Base-by-base conservation (phyloP, 2,888 invertebrate genomes). In the Zonitis immaculata region DNA sequence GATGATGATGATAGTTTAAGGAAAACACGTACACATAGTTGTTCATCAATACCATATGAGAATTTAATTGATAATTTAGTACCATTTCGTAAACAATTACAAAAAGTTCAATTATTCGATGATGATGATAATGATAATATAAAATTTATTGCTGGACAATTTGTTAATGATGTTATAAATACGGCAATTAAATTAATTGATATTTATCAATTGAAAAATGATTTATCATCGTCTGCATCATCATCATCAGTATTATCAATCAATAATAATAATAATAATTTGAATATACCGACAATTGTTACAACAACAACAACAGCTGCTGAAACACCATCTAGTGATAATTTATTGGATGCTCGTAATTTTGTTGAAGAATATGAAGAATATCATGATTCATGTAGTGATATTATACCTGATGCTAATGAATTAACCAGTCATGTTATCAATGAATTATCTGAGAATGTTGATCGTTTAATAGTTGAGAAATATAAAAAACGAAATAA, bases 311-410 rank as follows among this genome's bases (percentile, higher is more conserved):
- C 68, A 57, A 67, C 72, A 22, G 66, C 71, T 8, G 63, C 71
- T 18, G 68, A 71, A 8, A 68, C 74, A 1, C 68, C 72, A 11
- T 64, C 60, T 28, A 49, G 50, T 43, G 69, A 69, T 48, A 71
- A 70, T 44, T 51, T 72, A 11, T 61, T 74, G 30, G 70, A 72
- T 42, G 75, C 75, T 6, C 68, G 66, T 51, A 75, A 71, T 55
- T 76, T 76, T 57, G 75, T 75, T 9, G 76, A 76, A 53, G 74
- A 76, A 44, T 76, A 76, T 53, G 76, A 76, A 51, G 76, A 76
- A 61, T 76, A 72, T 52, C 75, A 76, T 60, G 73, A 74, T 51
- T 72, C 73, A 9, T 75, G 75, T 52, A 70, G 72, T 43, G 76
- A 76, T 54, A 73, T 74, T n/a, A n/a, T n/a, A 51, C 65, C 72